phyloP scores from a whole-genome alignment of 2,113 vertebrate species.

The Speoplatyrhinus poulsoni region DNA sequence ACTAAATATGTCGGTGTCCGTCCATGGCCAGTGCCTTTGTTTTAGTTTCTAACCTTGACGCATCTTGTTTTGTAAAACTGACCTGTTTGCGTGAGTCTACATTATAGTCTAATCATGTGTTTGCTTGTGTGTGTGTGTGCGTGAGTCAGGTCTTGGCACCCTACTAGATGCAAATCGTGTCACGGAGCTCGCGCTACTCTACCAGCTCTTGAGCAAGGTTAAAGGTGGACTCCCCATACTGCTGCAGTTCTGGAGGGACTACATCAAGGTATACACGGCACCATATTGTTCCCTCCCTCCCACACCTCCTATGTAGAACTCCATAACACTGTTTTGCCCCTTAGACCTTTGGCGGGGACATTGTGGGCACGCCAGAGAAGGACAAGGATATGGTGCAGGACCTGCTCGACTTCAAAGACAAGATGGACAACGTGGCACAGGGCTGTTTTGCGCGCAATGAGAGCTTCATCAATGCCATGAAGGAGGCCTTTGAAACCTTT shows the following conservation, averaged over 20 bases:
- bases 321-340: too few relatives aligned
- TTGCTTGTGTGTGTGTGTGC: background rate
- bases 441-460: slow-evolving; percentile 94
- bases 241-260: slow-evolving; percentile 96
- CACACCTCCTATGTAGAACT: too few relatives aligned
- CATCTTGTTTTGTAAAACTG: too few relatives aligned
- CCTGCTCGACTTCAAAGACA: slow-evolving; percentile 97
- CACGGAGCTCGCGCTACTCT: slow-evolving; percentile 90
- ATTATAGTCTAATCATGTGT: background rate
- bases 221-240: slow-evolving; percentile 92
- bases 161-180: slow-evolving; percentile 95
- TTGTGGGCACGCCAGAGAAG: slow-evolving; percentile 98
- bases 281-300: background rate
- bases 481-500: slow-evolving; percentile 98
- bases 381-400: slow-evolving; percentile 99
- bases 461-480: slow-evolving; percentile 98
- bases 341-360: slow-evolving; percentile 97
- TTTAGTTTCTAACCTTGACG: too few relatives aligned
- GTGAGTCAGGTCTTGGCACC: slow-evolving; percentile 84
- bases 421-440: slow-evolving; percentile 96
- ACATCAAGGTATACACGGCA: slow-evolving; percentile 86
- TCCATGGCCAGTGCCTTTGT: too few relatives aligned
- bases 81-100: too few relatives aligned
- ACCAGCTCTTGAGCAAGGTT: slow-evolving; percentile 95
- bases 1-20: too few relatives aligned